phyloP scores from a whole-genome alignment of 2,797 vertebrate species.

The Coranthus polyacanthus region DNA sequence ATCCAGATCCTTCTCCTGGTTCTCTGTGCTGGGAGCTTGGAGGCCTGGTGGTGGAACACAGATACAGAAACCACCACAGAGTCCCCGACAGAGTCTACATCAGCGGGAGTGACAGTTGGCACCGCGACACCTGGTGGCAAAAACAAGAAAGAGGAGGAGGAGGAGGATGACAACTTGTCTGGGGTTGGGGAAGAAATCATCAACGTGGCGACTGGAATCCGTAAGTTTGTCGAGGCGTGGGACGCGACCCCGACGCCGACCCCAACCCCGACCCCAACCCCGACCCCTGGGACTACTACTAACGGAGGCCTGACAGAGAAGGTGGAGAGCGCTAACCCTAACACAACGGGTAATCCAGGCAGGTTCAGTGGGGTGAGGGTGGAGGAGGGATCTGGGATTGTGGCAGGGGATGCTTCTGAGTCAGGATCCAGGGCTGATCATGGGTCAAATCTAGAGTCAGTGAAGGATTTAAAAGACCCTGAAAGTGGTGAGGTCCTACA shows the following conservation, averaged over 20 bases:
- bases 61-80: neutral
- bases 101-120: neutral
- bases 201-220: constrained; percentile 72
- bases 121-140: neutral
- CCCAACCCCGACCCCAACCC: neutral
- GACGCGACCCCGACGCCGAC: constrained; percentile 44
- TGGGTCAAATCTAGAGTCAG: constrained; percentile 23
- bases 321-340: constrained; percentile 50
- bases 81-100: neutral
- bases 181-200: constrained; percentile 82
- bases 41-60: constrained; percentile 57
- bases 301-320: constrained; percentile 39
- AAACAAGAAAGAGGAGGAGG: constrained; percentile 14
- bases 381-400: constrained; percentile 38
- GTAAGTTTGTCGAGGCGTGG: constrained; percentile 80
- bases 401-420: constrained; percentile 27
- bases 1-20: constrained; percentile 65
- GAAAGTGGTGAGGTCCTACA: neutral
- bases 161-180: constrained; percentile 68
- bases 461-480: neutral
- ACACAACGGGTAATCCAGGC: constrained; percentile 70
- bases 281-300: constrained; percentile 11
- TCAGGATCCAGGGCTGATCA: constrained; percentile 25
- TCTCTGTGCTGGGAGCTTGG: constrained; percentile 41
- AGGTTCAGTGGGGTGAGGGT: constrained; percentile 42